A percentile compares a stretch with the other conserved stretches of the same genome.
Conservation (phyloP, 2,797 vertebrate genomes). For the Acipenser transmontanus region DNA sequence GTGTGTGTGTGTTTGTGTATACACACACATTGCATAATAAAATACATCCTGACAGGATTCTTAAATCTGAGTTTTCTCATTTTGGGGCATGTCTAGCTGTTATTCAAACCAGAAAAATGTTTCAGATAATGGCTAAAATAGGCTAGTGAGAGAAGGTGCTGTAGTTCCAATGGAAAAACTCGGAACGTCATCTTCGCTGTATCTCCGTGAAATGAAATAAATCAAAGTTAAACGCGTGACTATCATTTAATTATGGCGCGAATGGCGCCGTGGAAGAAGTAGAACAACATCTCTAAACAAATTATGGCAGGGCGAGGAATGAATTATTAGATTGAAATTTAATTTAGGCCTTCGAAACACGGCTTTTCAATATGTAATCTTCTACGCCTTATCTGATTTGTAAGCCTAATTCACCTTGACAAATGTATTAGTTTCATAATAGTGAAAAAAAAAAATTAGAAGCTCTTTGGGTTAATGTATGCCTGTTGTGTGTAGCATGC, state of each 20-base stretch:
- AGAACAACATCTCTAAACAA: constrained; percentile 78
- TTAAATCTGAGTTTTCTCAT: too few relatives aligned
- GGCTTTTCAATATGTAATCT: constrained; percentile 68
- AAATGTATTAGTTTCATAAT: constrained; percentile 78
- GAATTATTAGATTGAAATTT: constrained; percentile 80
- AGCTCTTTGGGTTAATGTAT: constrained; percentile 54
- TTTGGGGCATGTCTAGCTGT: too few relatives aligned
- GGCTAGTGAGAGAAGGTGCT: constrained; percentile 29
- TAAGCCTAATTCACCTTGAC: constrained; percentile 70
- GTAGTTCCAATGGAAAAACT: constrained; percentile 46
- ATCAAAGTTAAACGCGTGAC: constrained; percentile 78
- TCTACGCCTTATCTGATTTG: constrained; percentile 71
- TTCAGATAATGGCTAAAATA: neutral
- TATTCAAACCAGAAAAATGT: too few relatives aligned
- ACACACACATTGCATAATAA: too few relatives aligned
- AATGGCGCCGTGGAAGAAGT: constrained; percentile 66
- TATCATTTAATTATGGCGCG: constrained; percentile 71
- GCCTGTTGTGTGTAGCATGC: constrained; percentile 59
- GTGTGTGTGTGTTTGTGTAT: too few relatives aligned
- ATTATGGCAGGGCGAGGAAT: constrained; percentile 65
- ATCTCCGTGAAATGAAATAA: constrained; percentile 68
- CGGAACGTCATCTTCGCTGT: constrained; percentile 57
- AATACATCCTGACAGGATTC: too few relatives aligned
- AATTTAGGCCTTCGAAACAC: constrained; percentile 74
- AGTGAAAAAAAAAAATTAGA: constrained; percentile 61